These are phyloP conservation scores for Cantharis flavilabris DNA, from an alignment of 2,888 invertebrate species.

Conservation along the genomic window DNA sequence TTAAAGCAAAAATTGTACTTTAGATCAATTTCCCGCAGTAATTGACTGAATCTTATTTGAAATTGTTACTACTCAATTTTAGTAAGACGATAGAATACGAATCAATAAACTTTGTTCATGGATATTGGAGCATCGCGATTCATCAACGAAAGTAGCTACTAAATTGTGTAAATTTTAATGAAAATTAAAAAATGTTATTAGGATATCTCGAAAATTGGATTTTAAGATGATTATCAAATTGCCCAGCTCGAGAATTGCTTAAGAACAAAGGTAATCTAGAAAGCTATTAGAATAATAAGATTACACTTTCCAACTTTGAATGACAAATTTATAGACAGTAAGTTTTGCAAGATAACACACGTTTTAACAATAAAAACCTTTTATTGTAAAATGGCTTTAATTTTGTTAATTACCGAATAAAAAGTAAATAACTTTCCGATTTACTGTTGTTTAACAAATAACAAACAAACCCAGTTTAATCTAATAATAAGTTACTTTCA, in stretches of 20 bases:
- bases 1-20: not conserved
- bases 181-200: not conserved
- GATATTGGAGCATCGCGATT: not conserved
- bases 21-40: not conserved
- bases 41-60: too few species aligned
- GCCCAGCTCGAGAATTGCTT: slow-evolving; percentile 11
- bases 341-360: slow-evolving; percentile 12
- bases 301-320: slow-evolving; percentile 21
- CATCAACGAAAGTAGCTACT: not conserved
- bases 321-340: slow-evolving; percentile 18
- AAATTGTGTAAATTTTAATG: not conserved
- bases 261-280: slow-evolving; percentile 18
- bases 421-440: not conserved
- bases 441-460: not conserved
- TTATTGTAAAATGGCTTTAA: not conserved
- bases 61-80: not conserved
- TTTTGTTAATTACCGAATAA: not conserved
- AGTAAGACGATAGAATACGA: not conserved
- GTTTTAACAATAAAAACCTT: not conserved
- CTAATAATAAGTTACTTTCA: not conserved
- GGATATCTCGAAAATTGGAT: slow-evolving; percentile 1
- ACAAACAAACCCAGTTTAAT: not conserved
- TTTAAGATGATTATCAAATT: slow-evolving; percentile 13
- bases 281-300: slow-evolving; percentile 26
- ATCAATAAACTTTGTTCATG: not conserved